Base-by-base conservation (phyloP, 2,113 vertebrate genomes). In the Peromyscus maniculatus region DNA sequence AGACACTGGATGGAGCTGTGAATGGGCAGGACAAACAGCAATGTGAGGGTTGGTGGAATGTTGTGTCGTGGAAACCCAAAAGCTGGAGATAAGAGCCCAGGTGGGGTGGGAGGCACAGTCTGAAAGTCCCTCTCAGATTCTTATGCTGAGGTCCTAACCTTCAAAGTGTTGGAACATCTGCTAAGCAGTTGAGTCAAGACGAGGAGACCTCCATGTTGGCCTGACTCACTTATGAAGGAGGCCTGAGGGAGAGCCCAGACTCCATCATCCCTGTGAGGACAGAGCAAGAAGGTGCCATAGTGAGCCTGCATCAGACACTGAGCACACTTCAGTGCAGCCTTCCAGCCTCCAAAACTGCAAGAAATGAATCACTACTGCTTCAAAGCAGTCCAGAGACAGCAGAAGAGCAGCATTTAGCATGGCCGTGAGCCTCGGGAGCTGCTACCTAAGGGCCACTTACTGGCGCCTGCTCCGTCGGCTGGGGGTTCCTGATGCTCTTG, bases 291-390 rank as follows among this genome's bases (percentile, higher is more conserved):
- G 7, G 31, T 57, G 16, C 19, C 26, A 21, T 6, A 52, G 22
- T 0, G 4, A 31, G 26, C 16, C 52, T 16, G 9, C 12, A 1
- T 36, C 69, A 8, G 15, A 39, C 33, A 16, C 19, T 31, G n/a
- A 84, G 3, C 7, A 31, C 33, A 24, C n/a, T 71, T 67, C 22
- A 33, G 6, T 17, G 7, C 10, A 17, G 59, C 33, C 79, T 43
- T 57, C 43, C 69, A 21, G 88, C 15, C 49, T 67, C 69, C 59
- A 4, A 28, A 91, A 13, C 36, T 3, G 12, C 19, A 57, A 67
- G 78, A n/a, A 86, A 39, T 19, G 5, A 22, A 16, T 49, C 43
- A 4, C 10, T 62, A 11, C 71, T 22, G 16, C 46, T 39, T 66
- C n/a, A 46, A 46, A 86, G 59, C 59, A 66, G 59, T 67, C 82